Base-by-base conservation (phyloP, 2,888 invertebrate genomes). In the Exocentrus adspersus region DNA sequence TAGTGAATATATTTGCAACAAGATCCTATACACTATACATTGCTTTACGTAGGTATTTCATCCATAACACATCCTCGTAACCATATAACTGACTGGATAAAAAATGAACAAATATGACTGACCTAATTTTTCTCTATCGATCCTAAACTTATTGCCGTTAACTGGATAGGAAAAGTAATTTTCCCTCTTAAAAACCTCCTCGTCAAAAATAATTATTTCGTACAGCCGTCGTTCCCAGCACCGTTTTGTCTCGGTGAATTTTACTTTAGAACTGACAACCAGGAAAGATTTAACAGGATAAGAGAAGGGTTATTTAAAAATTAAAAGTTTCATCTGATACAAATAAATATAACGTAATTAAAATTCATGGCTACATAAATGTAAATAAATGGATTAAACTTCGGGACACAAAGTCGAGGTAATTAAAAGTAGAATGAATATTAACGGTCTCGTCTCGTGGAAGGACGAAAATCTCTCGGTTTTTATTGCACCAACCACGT, bases 281-380 rank as follows among this genome's bases (percentile, higher is more conserved):
- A 24, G 42, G 30, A 17, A 45, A 45, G 46, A 37, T 56, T 46
- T 56, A 45, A 45, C 45, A 19, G 45, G 17, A 28, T 7, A 24
- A 45, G 17, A 37, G 7, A 37, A n/a, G 37, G 37, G 58, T 37
- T 28, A 24, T 30, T 54, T 54, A 54, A 54, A 54, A 54, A 54
- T 54, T 54, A 54, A 54, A 54, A 45, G 43, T 54, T 54, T 52
- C 53, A 63, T 63, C 48, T 63, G 59, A 54, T 53, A 59, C 59
- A 62, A 65, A 65, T 62, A 67, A 69, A 67, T 67, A 69, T 58
- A 59, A 60, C 64, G 62, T 73, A 74, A 79, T 79, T 77, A 78
- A 78, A 79, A 79, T 79, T 79, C 79, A 79, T 78, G 78, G 75
- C 68, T 72, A 78, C 79, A 79, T 78, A 79, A 78, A 78, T 78